Conservation (phyloP, 2,797 vertebrate genomes). For the Sarcophilus harrisii region DNA sequence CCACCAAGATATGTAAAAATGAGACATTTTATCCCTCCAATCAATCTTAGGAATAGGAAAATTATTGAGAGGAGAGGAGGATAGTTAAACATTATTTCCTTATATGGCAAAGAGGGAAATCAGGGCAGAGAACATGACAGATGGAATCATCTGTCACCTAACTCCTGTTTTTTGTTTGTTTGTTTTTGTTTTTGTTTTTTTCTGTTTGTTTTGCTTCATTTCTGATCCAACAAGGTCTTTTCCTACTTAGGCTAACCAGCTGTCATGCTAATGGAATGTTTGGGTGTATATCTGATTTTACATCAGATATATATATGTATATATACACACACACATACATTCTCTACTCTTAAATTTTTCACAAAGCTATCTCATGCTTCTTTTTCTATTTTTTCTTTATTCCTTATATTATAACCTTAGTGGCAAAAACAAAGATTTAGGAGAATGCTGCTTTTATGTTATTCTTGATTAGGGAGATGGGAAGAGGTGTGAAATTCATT, state of each 20-base stretch:
- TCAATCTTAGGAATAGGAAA: constrained; percentile 27
- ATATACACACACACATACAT: not conserved
- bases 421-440: not conserved
- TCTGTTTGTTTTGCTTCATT: not conserved
- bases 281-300: not conserved
- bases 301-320: too few species aligned
- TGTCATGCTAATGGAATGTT: not conserved
- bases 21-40: constrained; percentile 21
- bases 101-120: not conserved
- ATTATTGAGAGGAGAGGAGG: constrained; percentile 19
- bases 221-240: not conserved
- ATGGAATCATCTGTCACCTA: not conserved
- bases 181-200: not conserved
- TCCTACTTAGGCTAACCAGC: constrained; percentile 6
- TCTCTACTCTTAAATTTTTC: not conserved
- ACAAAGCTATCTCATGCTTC: not conserved
- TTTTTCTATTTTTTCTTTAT: constrained; percentile 21
- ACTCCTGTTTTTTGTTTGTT: not conserved
- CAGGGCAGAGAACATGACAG: constrained; percentile 33
- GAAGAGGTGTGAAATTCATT: not conserved
- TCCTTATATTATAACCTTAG: not conserved
- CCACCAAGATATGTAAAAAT: constrained; percentile 39
- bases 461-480: not conserved
- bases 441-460: not conserved
- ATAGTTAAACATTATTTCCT: constrained; percentile 3